Percentiles rank a stretch among this genome's conserved stretches.
Conservation (phyloP, 2,113 vertebrate genomes). For the Dolichallabes microphthalmus region DNA sequence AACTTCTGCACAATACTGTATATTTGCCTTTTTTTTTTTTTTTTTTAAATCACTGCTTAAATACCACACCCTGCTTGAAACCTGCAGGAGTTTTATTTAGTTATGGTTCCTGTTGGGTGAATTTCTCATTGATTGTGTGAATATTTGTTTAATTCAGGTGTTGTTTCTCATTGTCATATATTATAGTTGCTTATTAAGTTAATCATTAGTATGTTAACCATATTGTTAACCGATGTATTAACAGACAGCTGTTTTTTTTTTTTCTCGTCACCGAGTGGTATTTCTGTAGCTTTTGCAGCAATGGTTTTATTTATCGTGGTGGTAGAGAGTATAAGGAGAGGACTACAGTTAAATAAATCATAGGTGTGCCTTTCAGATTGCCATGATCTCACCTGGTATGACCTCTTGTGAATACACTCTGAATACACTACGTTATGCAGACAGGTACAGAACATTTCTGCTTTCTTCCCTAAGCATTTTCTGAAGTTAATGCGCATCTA, state of each 20-base stretch:
- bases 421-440: constrained; percentile 94
- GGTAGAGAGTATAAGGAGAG: neutral
- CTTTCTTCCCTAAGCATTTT: neutral
- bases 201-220: neutral
- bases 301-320: neutral
- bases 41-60: too few relatives aligned
- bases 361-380: constrained; percentile 78
- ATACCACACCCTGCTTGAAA: too few relatives aligned
- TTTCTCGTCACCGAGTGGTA: neutral
- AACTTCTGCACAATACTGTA: too few relatives aligned
- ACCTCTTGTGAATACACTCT: constrained; percentile 92
- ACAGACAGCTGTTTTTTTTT: neutral
- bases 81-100: too few relatives aligned
- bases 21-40: neutral
- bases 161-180: neutral
- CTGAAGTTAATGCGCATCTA: neutral
- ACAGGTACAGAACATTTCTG: constrained; percentile 86
- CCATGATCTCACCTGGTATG: constrained; percentile 96
- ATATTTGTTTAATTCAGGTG: neutral
- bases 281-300: neutral
- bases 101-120: neutral
- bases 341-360: neutral
- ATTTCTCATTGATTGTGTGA: neutral
- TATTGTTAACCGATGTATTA: neutral
- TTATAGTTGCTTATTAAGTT: neutral